Evolutionary conservation across 2,113 vertebrate genomes (phyloP).

Genomic region (Pachypanchax playfairii): DNA sequence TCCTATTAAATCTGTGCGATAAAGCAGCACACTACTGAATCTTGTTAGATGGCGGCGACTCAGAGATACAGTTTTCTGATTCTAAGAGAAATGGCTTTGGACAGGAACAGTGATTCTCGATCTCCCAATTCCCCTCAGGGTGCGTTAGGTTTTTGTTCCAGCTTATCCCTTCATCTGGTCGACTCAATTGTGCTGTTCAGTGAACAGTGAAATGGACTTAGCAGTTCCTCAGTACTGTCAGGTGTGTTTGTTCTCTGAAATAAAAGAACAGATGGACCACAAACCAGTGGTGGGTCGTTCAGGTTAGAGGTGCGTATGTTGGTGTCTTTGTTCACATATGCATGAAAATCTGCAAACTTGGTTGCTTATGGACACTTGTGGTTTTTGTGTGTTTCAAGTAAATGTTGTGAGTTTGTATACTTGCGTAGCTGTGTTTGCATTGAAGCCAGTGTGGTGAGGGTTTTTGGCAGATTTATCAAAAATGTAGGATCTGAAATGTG

Average conservation of each 20-base stretch:
- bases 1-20: slow-evolving; percentile 43
- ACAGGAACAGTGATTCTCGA: slow-evolving; percentile 73
- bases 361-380: neutral
- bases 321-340: slow-evolving; percentile 15
- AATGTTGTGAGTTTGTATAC: slow-evolving; percentile 9
- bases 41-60: slow-evolving; percentile 54
- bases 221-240: slow-evolving; percentile 76
- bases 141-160: slow-evolving; percentile 78
- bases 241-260: slow-evolving; percentile 78
- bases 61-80: slow-evolving; percentile 71
- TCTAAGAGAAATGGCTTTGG: slow-evolving; percentile 72
- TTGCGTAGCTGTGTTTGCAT: slow-evolving; percentile 32
- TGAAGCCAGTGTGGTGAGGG: slow-evolving; percentile 30
- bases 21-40: slow-evolving; percentile 42
- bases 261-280: slow-evolving; percentile 78
- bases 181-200: slow-evolving; percentile 77
- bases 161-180: slow-evolving; percentile 77
- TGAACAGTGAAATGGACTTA: slow-evolving; percentile 81
- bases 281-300: slow-evolving; percentile 54
- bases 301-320: slow-evolving; percentile 31
- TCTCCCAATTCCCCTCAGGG: slow-evolving; percentile 64
- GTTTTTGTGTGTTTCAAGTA: slow-evolving; percentile 1
- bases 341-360: slow-evolving; percentile 17
- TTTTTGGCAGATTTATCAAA: slow-evolving; percentile 41
- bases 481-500: slow-evolving; percentile 28